phyloP scores from a whole-genome alignment of 2,888 invertebrate species.

The Cloeon dipterum region DNA sequence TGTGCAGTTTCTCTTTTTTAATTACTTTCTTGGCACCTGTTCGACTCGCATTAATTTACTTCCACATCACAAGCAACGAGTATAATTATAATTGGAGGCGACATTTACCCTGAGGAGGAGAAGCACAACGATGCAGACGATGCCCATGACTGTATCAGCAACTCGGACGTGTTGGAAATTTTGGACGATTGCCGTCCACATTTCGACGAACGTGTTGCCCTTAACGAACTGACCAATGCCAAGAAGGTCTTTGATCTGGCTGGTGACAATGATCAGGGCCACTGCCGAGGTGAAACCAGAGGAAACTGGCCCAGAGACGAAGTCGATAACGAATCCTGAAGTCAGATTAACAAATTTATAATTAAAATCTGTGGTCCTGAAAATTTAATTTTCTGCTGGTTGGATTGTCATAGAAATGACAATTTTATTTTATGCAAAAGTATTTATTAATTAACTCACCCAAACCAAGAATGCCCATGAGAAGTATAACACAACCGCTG shows the following conservation, averaged over 20 bases:
- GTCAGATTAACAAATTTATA: no score
- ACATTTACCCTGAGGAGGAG: constrained; percentile 47
- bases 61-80: no score
- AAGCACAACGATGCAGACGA: constrained; percentile 47
- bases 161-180: constrained; percentile 38
- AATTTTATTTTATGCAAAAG: no score
- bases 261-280: constrained; percentile 66
- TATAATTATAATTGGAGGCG: no score
- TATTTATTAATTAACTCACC: no score
- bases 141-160: constrained; percentile 54
- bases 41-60: no score
- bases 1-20: no score
- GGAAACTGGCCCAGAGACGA: constrained; percentile 73
- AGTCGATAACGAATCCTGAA: constrained; percentile 62
- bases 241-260: constrained; percentile 67
- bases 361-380: no score
- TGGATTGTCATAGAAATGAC: no score
- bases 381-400: no score
- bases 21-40: no score
- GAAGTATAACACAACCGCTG: constrained; percentile 44
- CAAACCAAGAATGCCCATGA: constrained; percentile 64
- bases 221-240: constrained; percentile 45
- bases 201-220: constrained; percentile 54
- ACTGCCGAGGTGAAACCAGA: constrained; percentile 81
- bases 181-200: constrained; percentile 46